Evolutionary conservation across 2,888 invertebrate species (phyloP), one percentile per base, ranked within the genome.

Genomic region (Agonopterix arenella): DNA sequence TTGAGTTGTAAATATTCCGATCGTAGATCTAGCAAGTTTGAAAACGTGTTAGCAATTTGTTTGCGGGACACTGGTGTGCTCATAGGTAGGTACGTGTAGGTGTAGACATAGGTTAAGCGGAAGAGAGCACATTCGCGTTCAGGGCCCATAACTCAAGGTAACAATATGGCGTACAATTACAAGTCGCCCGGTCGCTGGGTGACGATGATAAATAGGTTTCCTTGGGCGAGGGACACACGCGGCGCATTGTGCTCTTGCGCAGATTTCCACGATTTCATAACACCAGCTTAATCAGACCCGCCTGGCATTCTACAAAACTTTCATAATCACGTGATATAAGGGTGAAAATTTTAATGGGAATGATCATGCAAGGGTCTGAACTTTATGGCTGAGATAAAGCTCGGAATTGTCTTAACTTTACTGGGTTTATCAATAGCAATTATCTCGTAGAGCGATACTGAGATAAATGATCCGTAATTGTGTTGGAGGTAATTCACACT

Each of bases 111-210:
- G 61, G 61, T 62, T 60, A 70, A 76, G 76, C 76, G 84, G 80
- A 82, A 84, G 83, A 77, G 68, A 59, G 62, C 59, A 69, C 68
- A 77, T 77, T 77, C 66, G 65, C 68, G 66, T 57, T 59, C 62
- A 60, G 61, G 60, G 62, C 65, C 75, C 73, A 86, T 89, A 86
- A 84, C 75, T 88, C 82, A 85, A 70, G 65, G 75, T 74, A 81
- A 84, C 85, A 84, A 83, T 84, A 84, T 81, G 73, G 81, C 78
- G 69, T 70, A 84, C 84, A 86, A 88, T 86, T 86, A 86, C 85
- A 79, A 82, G 80, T 73, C 76, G 62, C 74, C 67, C 64, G 72
- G 67, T 11, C 69, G 61, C 67, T 65, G 64, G 77, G 76, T 84
- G 86, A 88, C 82, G 88, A 88, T 85, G 85, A 89, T 80, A 84